Evolutionary conservation across 2,888 invertebrate species (phyloP).

Genomic region (Spilarctia lutea): DNA sequence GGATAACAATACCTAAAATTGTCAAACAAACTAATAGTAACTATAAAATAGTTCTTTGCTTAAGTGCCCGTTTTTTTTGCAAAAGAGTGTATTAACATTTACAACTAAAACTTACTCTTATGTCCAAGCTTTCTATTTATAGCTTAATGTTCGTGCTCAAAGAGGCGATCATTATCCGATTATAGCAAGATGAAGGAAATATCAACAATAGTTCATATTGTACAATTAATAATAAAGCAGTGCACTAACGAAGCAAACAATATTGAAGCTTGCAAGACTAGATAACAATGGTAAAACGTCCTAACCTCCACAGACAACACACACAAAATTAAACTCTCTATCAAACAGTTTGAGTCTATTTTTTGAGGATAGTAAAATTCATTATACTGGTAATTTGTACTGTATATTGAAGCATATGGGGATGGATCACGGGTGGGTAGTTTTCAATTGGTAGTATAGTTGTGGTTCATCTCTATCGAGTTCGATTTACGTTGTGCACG

Average conservation of each 20-base stretch:
- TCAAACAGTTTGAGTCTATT: conserved; percentile 28
- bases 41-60: no score
- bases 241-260: conserved; percentile 69
- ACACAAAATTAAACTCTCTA: conserved; percentile 44
- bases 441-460: conserved; percentile 76
- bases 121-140: not conserved
- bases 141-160: conserved; percentile 18
- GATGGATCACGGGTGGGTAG: conserved; percentile 72
- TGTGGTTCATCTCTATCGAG: conserved; percentile 66
- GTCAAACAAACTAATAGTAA: no score
- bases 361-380: conserved; percentile 45
- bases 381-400: conserved; percentile 49
- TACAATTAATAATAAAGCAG: conserved; percentile 54
- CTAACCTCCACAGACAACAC: conserved; percentile 28
- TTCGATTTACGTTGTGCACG: conserved; percentile 48
- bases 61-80: no score
- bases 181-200: conserved; percentile 34
- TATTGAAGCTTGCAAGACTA: conserved; percentile 57
- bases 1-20: no score
- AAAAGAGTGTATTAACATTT: no score
- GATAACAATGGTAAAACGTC: conserved; percentile 41
- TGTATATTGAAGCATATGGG: conserved; percentile 46
- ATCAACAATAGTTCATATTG: conserved; percentile 36
- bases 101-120: not conserved
- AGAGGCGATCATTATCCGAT: conserved; percentile 35